Evolutionary conservation across 2,888 invertebrate species (phyloP).

Genomic region (Platycheirus rosarum): DNA sequence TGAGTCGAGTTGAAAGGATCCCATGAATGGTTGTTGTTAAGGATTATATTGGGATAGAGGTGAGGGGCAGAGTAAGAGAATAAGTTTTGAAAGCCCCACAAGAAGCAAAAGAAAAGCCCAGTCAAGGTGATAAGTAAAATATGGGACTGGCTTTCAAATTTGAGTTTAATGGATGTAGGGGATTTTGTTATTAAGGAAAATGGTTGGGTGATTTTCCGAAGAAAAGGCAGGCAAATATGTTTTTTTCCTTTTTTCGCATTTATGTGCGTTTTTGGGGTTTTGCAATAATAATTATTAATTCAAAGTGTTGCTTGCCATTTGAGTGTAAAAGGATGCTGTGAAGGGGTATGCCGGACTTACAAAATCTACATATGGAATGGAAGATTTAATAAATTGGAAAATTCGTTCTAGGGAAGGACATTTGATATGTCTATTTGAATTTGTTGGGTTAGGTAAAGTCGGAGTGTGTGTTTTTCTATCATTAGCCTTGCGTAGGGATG

Average conservation of each 20-base stretch:
- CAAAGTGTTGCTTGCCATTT: conserved; percentile 58
- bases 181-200: conserved; percentile 72
- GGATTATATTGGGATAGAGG: background rate
- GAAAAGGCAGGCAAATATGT: conserved; percentile 1
- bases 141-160: conserved; percentile 74
- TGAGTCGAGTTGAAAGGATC: conserved; percentile 48
- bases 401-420: conserved; percentile 43
- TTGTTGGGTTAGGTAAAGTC: background rate
- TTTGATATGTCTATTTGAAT: conserved; percentile 43
- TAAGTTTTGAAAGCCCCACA: background rate
- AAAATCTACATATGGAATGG: conserved; percentile 1
- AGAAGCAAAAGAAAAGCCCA: conserved; percentile 8
- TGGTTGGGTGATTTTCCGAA: conserved; percentile 48
- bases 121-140: conserved; percentile 72
- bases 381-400: conserved; percentile 65
- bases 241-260: conserved; percentile 17
- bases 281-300: conserved; percentile 72
- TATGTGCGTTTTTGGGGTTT: conserved; percentile 33
- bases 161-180: conserved; percentile 73
- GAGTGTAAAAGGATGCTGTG: no score
- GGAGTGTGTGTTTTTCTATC: background rate
- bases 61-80: background rate
- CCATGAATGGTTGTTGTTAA: conserved; percentile 24
- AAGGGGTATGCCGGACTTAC: no score
- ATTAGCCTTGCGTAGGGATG: conserved; percentile 5